These are phyloP conservation scores for Grus americana DNA, from an alignment of 2,113 vertebrate genomes.

Conservation along the genomic window DNA sequence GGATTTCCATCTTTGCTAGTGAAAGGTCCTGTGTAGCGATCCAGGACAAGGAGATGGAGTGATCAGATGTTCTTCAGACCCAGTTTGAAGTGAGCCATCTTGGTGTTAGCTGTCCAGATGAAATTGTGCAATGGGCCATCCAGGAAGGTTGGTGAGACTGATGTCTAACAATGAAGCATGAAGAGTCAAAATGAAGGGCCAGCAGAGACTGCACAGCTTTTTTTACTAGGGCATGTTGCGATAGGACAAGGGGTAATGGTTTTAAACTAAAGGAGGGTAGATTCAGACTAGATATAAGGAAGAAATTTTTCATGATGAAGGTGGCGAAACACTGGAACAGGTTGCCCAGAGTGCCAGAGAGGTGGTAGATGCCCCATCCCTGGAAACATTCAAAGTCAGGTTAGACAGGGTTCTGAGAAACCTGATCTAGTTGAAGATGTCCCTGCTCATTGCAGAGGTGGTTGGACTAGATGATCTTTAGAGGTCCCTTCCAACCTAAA, in stretches of 20 bases:
- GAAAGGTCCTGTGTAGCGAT: background rate
- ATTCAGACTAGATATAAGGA: background rate
- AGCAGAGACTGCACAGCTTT: background rate
- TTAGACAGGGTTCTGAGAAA: accelerated
- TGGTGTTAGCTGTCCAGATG: background rate
- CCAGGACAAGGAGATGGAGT: background rate
- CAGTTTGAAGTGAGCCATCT: background rate
- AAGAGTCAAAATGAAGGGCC: background rate
- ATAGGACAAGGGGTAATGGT: background rate
- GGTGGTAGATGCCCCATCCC: background rate
- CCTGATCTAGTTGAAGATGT: background rate
- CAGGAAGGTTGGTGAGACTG: background rate
- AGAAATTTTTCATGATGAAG: background rate
- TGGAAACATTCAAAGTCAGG: background rate
- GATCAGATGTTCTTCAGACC: background rate
- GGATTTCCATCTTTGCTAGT: background rate
- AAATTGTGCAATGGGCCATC: background rate
- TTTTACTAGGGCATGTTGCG: background rate
- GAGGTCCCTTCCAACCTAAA: background rate
- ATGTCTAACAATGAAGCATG: background rate
- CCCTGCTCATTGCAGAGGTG: background rate
- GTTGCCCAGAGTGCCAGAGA: background rate
- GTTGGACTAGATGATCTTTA: background rate
- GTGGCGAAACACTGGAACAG: background rate
- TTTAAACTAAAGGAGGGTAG: background rate